A percentile compares a stretch with the other conserved stretches of the same genome.
Evolutionary conservation across 2,888 invertebrate species (phyloP).

Genomic region (Colostygia pectinataria): DNA sequence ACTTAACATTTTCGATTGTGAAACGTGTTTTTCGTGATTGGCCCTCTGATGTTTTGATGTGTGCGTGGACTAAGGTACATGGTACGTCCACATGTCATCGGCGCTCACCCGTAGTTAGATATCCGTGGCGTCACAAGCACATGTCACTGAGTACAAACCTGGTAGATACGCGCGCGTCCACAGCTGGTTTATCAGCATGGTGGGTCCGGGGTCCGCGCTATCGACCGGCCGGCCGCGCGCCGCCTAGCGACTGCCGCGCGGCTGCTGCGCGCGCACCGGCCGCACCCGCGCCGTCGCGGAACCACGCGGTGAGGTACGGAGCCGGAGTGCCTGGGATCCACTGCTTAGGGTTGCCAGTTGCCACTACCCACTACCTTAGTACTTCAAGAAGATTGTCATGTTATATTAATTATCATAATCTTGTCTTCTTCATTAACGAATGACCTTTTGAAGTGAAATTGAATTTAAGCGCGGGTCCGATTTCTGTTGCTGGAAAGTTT

Average conservation of each 20-base stretch:
- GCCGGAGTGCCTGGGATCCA: not conserved
- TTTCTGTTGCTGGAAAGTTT: too few relatives aligned
- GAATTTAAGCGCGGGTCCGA: too few relatives aligned
- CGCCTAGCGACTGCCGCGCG: conserved; percentile 73
- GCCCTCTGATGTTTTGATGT: too few relatives aligned
- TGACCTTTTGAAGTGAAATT: too few relatives aligned
- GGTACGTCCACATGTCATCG: not conserved
- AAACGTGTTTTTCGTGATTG: too few relatives aligned
- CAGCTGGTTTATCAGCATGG: conserved; percentile 63
- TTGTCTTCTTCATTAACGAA: too few relatives aligned
- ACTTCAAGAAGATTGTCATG: too few relatives aligned
- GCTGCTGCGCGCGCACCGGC: conserved; percentile 71
- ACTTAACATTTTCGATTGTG: too few relatives aligned
- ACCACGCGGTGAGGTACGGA: conserved; percentile 25
- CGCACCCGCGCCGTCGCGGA: conserved; percentile 42
- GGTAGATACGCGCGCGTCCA: conserved; percentile 59
- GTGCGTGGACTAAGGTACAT: too few relatives aligned
- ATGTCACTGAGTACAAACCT: conserved; percentile 14
- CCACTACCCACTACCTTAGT: too few relatives aligned
- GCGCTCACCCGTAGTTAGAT: conserved; percentile 19
- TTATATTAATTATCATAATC: too few relatives aligned
- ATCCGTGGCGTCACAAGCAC: conserved; percentile 15
- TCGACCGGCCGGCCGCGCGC: conserved; percentile 78
- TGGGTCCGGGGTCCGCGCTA: conserved; percentile 58
- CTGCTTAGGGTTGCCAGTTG: not conserved